Base-by-base conservation (phyloP, 2,797 vertebrate genomes). In the Simalia tracyae region DNA sequence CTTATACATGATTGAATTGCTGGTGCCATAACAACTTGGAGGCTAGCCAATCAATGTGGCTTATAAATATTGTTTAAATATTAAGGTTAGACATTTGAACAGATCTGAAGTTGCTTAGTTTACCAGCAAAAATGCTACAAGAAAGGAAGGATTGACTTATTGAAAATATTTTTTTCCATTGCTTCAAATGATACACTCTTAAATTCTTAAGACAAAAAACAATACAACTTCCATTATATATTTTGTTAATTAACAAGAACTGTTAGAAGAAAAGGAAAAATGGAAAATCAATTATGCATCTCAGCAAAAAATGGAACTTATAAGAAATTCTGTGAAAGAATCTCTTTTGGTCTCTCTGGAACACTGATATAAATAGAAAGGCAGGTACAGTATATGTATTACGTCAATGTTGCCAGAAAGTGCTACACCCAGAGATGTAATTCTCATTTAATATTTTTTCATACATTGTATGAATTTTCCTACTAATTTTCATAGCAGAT, bases 171-270 rank as follows among this genome's bases (percentile, higher is more conserved):
- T 63, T 56, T 88, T 56, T 88, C 3, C 59, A 28, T 84, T 81
- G 60, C 59, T 81, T 31, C 86, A 63, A 4, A 31, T 81, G 42
- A 56, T 61, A 36, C 28, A 61, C 81, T 63, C 24, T 72, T 72
- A 87, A 91, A 31, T 72, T 81, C 86, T n/a, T 63, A 4, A 61
- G 50, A 31, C 42, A 88, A 76, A 87, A 2, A 42, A 57, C 59
- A 61, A 42, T 42, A 59, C 22, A 72, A 42, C 31, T 57, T 88
- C 68, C 22, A 50, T 81, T 6, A 63, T 22, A 63, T 61, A 50
- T 63, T 88, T 81, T 91, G 57, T 50, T 88, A 81, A 81, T 81
- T 81, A 88, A 54, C 68, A 81, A 91, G 57, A 84, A 63, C 19
- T 64, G 24, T 84, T 61, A 63, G 26, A n/a, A 84, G 72, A 91